phyloP scores from a whole-genome alignment of 1,140 invertebrate genomes.

The Camponotus floridanus region DNA sequence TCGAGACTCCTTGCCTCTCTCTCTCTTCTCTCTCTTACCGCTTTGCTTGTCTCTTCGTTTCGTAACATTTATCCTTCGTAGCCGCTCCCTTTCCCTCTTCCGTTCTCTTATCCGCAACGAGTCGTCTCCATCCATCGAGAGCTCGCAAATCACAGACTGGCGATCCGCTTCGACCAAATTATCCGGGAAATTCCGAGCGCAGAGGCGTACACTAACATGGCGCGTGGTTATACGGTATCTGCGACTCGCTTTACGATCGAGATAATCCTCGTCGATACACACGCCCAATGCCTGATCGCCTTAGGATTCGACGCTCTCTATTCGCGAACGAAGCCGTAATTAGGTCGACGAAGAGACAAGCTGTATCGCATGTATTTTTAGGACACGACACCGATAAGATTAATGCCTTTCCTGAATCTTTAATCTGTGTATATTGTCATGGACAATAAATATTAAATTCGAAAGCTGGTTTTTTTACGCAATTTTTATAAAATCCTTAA shows the following conservation, averaged over 20 bases:
- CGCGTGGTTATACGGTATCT: conserved; percentile 32
- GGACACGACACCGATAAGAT: neutral
- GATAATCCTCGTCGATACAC: conserved; percentile 66
- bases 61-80: conserved; percentile 49
- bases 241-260: conserved; percentile 42
- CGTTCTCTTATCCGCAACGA: conserved; percentile 64
- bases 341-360: neutral
- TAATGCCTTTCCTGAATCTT: neutral
- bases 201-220: conserved; percentile 41
- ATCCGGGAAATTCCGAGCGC: conserved; percentile 74
- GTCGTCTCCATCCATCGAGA: conserved; percentile 72
- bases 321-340: conserved; percentile 32
- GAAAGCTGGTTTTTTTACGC: neutral
- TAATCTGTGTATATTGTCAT: neutral
- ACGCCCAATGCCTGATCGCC: conserved; percentile 58
- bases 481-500: neutral
- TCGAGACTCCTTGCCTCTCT: conserved; percentile 61
- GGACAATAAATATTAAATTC: neutral
- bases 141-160: conserved; percentile 76
- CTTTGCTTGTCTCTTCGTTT: conserved; percentile 29
- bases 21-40: neutral
- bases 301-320: conserved; percentile 54
- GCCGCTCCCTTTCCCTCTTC: conserved; percentile 57
- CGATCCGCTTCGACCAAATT: conserved; percentile 73
- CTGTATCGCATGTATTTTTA: neutral